Conservation (phyloP, 2,797 vertebrate species). For the Labeo calbasu region DNA sequence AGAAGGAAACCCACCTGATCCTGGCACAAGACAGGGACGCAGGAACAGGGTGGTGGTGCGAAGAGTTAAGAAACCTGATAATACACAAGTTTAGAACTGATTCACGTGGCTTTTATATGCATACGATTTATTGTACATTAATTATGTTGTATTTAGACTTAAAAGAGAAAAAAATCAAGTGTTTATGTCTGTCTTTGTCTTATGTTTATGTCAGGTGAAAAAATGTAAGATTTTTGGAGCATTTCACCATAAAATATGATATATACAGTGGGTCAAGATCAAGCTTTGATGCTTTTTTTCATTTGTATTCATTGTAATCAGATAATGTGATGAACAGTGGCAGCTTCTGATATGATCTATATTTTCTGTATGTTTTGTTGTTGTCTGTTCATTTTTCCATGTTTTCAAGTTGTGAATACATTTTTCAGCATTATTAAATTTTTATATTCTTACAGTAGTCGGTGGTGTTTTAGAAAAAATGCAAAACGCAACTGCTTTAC, state of each 20-base stretch:
- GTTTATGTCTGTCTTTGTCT: neutral
- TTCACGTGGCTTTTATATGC: neutral
- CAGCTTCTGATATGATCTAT: neutral
- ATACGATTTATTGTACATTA: slow-evolving; percentile 1
- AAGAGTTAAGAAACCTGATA: slow-evolving; percentile 65
- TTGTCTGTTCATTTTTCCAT: neutral
- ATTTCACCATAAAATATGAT: neutral
- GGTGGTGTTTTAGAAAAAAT: neutral
- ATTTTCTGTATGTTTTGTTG: neutral
- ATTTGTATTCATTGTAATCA: neutral
- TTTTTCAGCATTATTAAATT: neutral
- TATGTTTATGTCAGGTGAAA: neutral
- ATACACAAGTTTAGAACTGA: slow-evolving; percentile 42
- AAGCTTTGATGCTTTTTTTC: neutral
- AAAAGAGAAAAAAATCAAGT: neutral
- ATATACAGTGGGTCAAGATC: neutral
- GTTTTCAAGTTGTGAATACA: neutral
- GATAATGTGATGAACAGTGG: neutral
- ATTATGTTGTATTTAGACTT: neutral
- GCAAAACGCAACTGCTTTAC: neutral
- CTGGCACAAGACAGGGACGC: slow-evolving; percentile 49
- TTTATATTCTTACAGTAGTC: neutral
- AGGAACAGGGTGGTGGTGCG: slow-evolving; percentile 71
- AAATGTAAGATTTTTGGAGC: neutral
- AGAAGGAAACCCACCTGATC: neutral